Evolutionary conservation across 2,888 invertebrate genomes (phyloP).

Genomic region (Heliconius sara): DNA sequence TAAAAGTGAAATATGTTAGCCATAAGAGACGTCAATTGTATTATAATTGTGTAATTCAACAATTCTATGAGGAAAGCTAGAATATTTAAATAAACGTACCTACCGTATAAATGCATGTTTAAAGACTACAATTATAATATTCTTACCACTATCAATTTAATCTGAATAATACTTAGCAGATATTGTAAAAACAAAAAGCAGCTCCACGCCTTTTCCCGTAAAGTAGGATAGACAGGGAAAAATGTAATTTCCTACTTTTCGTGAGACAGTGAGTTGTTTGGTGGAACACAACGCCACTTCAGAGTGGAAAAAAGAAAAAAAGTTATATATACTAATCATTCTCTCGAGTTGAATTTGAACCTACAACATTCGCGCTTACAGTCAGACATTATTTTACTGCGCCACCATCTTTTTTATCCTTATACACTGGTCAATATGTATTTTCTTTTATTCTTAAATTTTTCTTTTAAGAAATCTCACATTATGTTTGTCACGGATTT

Average conservation of each 20-base stretch:
- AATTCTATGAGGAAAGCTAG: constrained; percentile 9
- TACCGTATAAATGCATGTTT: not conserved
- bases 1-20: not conserved
- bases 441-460: constrained; percentile 3
- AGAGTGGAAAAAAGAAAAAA: not conserved
- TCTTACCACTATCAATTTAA: not conserved
- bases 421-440: not conserved
- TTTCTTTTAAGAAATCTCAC: not conserved
- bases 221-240: not conserved
- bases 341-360: not conserved
- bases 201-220: not conserved
- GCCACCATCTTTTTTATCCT: not conserved
- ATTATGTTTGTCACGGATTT: not conserved
- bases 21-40: not conserved
- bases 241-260: not conserved
- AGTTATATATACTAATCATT: no score
- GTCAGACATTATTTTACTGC: not conserved
- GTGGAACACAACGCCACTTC: not conserved
- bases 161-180: not conserved
- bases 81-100: constrained; percentile 1
- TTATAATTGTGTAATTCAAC: constrained; percentile 6
- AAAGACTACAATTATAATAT: not conserved
- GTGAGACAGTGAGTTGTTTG: not conserved
- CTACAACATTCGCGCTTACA: not conserved
- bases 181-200: not conserved